Evolutionary conservation across 2,888 invertebrate genomes (phyloP).

Genomic region (Leptopilina myrica): DNA sequence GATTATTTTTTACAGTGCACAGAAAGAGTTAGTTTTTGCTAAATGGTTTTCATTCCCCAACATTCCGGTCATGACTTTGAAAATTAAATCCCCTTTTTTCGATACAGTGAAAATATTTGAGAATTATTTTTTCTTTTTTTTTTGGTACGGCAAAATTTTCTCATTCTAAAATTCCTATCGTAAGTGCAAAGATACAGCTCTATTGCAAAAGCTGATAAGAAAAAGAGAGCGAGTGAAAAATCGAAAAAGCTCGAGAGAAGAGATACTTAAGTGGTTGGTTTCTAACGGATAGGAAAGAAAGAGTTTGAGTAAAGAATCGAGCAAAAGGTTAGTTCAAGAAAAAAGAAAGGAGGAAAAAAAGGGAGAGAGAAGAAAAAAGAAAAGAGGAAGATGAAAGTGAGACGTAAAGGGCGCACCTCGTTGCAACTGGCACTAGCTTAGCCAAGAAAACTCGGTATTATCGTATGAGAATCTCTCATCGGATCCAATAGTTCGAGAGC

Average conservation of each 20-base stretch:
- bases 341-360: conserved; percentile 46
- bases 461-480: conserved; percentile 74
- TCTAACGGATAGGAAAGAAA: conserved; percentile 41
- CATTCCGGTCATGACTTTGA: no score
- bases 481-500: conserved; percentile 74
- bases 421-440: conserved; percentile 66
- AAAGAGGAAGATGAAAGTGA: conserved; percentile 46
- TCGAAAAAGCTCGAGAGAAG: conserved; percentile 61
- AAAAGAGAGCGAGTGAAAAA: conserved; percentile 49
- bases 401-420: conserved; percentile 51
- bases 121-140: no score
- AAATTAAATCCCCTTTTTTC: no score
- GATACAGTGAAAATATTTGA: no score
- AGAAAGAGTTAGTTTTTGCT: no score
- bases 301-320: conserved; percentile 17
- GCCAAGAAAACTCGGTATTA: conserved; percentile 64
- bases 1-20: no score
- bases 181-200: no score
- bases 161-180: no score
- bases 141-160: no score
- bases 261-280: conserved; percentile 62
- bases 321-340: not conserved
- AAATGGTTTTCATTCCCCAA: no score
- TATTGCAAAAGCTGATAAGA: no score
- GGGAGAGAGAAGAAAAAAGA: conserved; percentile 19